Percentiles rank a stretch among this genome's conserved stretches.
Evolutionary conservation across 2,113 vertebrate genomes (phyloP).

Genomic region (Lagenorhynchus albirostris): DNA sequence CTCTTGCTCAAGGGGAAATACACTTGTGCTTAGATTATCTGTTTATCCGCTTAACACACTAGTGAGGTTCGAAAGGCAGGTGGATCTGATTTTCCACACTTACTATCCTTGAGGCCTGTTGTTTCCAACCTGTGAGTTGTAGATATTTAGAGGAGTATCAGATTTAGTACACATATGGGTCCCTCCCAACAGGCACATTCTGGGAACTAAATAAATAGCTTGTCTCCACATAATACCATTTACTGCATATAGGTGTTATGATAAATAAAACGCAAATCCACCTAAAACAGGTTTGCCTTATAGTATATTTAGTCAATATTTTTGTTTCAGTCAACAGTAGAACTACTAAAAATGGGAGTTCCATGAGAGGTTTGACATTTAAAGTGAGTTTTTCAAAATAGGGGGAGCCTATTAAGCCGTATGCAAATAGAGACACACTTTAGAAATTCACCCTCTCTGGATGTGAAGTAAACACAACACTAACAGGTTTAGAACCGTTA

Average conservation of each 20-base stretch:
- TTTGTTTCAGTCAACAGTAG: neutral
- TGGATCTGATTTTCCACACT: neutral
- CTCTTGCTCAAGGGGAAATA: neutral
- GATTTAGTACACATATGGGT: slow-evolving; percentile 22
- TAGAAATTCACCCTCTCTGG: neutral
- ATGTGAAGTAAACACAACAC: neutral
- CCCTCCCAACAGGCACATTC: slow-evolving; percentile 15
- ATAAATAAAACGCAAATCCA: slow-evolving; percentile 47
- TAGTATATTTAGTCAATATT: slow-evolving; percentile 26
- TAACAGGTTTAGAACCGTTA: neutral
- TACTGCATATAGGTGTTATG: neutral
- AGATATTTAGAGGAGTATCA: slow-evolving; percentile 17
- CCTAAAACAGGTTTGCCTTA: neutral
- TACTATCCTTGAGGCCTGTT: neutral
- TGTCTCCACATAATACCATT: neutral
- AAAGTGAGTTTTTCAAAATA: slow-evolving; percentile 3
- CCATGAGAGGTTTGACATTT: neutral
- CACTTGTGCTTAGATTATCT: no score
- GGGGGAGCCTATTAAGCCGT: neutral
- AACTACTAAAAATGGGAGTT: neutral
- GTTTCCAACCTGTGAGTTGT: neutral
- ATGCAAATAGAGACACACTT: neutral
- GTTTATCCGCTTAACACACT: no score
- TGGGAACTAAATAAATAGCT: slow-evolving; percentile 24
- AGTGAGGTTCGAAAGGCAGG: neutral